These are phyloP conservation scores for Holacanthella duospinosa DNA, from an alignment of 2,888 invertebrate genomes.

Conservation along the genomic window DNA sequence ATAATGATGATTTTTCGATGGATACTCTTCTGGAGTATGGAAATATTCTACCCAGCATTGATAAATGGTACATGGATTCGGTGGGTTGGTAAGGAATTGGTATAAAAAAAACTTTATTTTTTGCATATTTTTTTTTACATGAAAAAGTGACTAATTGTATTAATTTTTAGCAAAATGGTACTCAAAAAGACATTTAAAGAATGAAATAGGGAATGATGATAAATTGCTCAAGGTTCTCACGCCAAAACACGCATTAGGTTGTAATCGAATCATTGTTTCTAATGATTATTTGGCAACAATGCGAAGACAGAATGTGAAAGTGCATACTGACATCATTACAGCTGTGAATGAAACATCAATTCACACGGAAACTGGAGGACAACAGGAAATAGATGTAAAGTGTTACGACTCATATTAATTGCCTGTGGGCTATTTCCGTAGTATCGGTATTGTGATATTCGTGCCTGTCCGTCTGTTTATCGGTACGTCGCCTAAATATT, in stretches of 20 bases:
- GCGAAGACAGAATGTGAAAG: not conserved
- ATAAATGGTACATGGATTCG: not conserved
- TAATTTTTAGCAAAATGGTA: not conserved
- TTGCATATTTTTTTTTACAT: too few species aligned
- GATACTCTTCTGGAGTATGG: slow-evolving; percentile 7
- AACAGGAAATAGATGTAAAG: not conserved
- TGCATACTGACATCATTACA: not conserved
- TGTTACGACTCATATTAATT: too few species aligned
- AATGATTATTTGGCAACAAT: not conserved
- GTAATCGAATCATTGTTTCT: not conserved
- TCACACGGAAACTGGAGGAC: not conserved
- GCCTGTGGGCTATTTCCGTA: too few species aligned
- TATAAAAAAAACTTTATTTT: too few species aligned
- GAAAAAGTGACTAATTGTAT: not conserved
- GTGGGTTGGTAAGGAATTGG: not conserved
- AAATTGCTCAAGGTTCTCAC: not conserved
- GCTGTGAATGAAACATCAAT: not conserved
- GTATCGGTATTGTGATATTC: too few species aligned
- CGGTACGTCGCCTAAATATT: too few species aligned
- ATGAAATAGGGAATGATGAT: not conserved
- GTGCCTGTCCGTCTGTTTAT: too few species aligned
- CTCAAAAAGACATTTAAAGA: not conserved
- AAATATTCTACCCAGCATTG: slow-evolving; percentile 3
- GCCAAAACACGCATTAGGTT: not conserved
- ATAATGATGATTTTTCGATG: slow-evolving; percentile 12